Percentiles rank a stretch among this genome's conserved stretches.
These are phyloP conservation scores for Drosophila mettleri DNA, from an alignment of 2,888 invertebrate species.

Conservation along the genomic window DNA sequence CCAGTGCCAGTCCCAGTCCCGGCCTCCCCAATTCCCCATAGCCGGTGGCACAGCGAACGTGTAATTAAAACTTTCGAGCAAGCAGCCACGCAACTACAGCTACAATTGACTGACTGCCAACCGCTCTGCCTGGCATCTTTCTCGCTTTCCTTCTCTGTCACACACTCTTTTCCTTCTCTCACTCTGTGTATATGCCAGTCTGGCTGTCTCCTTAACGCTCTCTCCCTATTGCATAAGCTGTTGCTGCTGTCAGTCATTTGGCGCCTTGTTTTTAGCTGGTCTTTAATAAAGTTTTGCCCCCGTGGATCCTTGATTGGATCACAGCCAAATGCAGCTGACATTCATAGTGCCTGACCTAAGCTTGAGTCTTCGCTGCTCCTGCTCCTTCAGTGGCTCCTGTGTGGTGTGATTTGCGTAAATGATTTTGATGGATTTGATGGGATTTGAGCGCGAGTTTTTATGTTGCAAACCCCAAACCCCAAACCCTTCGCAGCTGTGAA, in stretches of 20 bases:
- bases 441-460: constrained; percentile 60
- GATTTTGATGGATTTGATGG: constrained; percentile 78
- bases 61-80: constrained; percentile 84
- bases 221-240: constrained; percentile 17
- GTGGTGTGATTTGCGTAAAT: constrained; percentile 71
- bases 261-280: constrained; percentile 54
- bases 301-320: constrained; percentile 65
- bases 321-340: constrained; percentile 52
- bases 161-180: neutral
- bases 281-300: constrained; percentile 66
- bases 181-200: neutral
- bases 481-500: constrained; percentile 16
- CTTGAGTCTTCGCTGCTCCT: constrained; percentile 8
- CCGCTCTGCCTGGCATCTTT: constrained; percentile 14
- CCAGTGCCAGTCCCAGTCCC: constrained; percentile 1
- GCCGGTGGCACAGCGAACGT: constrained; percentile 61
- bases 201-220: neutral
- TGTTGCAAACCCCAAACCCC: constrained; percentile 3
- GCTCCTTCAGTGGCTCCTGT: constrained; percentile 5
- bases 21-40: constrained; percentile 12
- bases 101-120: constrained; percentile 73
- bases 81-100: constrained; percentile 71
- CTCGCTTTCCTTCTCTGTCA: neutral
- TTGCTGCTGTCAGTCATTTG: constrained; percentile 59
- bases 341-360: constrained; percentile 47